These are phyloP conservation scores for Porphyrio hochstetteri DNA, from an alignment of 2,113 vertebrate species.

Conservation along the genomic window DNA sequence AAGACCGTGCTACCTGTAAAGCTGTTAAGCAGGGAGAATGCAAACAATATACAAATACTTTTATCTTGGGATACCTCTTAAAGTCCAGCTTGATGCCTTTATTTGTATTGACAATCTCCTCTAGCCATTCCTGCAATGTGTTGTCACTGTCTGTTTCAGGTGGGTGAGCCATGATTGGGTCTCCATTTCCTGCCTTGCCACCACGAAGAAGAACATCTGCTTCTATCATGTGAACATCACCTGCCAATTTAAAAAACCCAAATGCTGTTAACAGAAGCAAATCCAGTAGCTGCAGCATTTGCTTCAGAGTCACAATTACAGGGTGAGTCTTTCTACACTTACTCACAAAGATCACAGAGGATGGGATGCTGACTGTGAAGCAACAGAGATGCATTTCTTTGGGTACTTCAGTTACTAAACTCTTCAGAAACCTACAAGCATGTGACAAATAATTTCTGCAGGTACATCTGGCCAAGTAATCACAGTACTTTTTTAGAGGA, in stretches of 20 bases:
- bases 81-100: constrained; percentile 97
- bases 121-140: constrained; percentile 86
- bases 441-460: accelerated
- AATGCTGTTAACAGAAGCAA: not conserved
- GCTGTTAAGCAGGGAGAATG: accelerated
- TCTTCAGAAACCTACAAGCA: not conserved
- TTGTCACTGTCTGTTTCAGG: constrained; percentile 88
- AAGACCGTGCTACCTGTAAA: not conserved
- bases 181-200: constrained; percentile 52
- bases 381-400: accelerated
- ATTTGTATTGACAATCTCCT: constrained; percentile 65
- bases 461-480: not conserved
- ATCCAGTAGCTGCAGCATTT: not conserved
- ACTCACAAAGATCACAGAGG: not conserved
- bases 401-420: accelerated
- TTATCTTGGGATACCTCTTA: constrained; percentile 85
- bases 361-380: not conserved
- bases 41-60: not conserved
- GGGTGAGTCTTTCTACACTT: not conserved
- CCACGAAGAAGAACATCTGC: constrained; percentile 85
- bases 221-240: constrained; percentile 89
- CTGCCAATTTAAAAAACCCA: constrained; percentile 58
- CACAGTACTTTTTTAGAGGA: accelerated
- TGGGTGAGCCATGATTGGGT: constrained; percentile 93
- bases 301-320: not conserved